Evolutionary conservation across 2,113 vertebrate species (phyloP).

Genomic region (Brachyhypopomus gauderio): DNA sequence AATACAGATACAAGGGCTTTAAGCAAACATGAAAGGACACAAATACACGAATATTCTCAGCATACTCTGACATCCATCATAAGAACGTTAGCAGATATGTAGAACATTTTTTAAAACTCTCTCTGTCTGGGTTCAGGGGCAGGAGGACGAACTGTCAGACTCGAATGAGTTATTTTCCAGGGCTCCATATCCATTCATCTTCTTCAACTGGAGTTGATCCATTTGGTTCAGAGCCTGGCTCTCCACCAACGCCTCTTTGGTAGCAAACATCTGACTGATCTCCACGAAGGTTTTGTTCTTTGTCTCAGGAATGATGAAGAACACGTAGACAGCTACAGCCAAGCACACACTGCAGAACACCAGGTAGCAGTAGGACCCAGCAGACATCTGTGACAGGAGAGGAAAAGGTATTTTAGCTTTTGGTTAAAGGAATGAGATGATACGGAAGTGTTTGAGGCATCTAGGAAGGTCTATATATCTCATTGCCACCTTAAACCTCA

Average conservation of each 20-base stretch:
- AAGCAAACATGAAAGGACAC: constrained; percentile 5
- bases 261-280: constrained; percentile 84
- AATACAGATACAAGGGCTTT: background rate
- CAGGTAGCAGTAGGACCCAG: constrained; percentile 86
- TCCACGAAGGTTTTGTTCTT: constrained; percentile 92
- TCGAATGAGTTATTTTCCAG: constrained; percentile 74
- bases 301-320: constrained; percentile 83
- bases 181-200: constrained; percentile 79
- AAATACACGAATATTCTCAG: background rate
- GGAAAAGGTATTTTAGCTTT: constrained; percentile 8
- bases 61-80: background rate
- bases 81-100: background rate
- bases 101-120: background rate
- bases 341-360: constrained; percentile 82
- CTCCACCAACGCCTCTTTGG: constrained; percentile 63
- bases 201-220: constrained; percentile 74
- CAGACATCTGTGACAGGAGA: constrained; percentile 73
- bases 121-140: constrained; percentile 54
- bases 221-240: constrained; percentile 57
- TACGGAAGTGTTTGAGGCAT: background rate
- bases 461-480: background rate
- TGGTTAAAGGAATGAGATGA: background rate
- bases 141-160: constrained; percentile 73
- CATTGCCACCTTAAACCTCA: no score
- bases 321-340: constrained; percentile 79